Evolutionary conservation across 1,140 invertebrate species (phyloP), one percentile per base, ranked within the genome.

Genomic region (Ostrea edulis): DNA sequence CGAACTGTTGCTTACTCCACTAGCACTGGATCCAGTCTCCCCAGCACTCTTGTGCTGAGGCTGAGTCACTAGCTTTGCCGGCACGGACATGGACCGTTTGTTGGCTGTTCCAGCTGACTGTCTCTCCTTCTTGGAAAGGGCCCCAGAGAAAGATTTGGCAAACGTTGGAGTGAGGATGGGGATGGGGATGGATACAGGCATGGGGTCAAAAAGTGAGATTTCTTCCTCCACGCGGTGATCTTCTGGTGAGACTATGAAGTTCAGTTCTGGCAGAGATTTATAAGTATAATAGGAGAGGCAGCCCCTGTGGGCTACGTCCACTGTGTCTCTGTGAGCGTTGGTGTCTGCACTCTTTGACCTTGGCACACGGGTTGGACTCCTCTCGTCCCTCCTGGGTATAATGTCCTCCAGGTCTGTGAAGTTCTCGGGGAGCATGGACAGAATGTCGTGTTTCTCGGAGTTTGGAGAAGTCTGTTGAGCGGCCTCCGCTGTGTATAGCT

Each of bases 221-320:
- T 82, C 54, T 22, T 77, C 82, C 12, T 86, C 83, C 29, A 55
- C 54, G 22, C 77, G 22, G 53, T 71, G 29, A 68, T 85, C 86
- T 51, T 51, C 29, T 20, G 54, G 52, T 81, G 85, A 89, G 8
- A 90, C 86, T 58, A 93, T 84, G 82, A 94, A 94, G 29, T 90
- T 92, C 14, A 94, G 87, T 81, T 94, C 93, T 51, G 93, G 93
- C 44, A 94, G 86, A 62, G 93, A 93, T 35, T 90, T 89, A 54
- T 92, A 90, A 8, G 92, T 91, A 86, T 93, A 93, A 51, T 85
- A 85, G 25, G 83, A 85, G 22, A 83, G 9, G 53, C 82, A 53
- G 8, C 82, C 82, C 35, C 68, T 77, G 0, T 77, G 22, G 9
- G 68, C 25, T 5, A 77, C 25, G 9, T 52, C 82, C 5, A 22